phyloP scores from a whole-genome alignment of 2,888 invertebrate species.

The Ferrisia virgata region DNA sequence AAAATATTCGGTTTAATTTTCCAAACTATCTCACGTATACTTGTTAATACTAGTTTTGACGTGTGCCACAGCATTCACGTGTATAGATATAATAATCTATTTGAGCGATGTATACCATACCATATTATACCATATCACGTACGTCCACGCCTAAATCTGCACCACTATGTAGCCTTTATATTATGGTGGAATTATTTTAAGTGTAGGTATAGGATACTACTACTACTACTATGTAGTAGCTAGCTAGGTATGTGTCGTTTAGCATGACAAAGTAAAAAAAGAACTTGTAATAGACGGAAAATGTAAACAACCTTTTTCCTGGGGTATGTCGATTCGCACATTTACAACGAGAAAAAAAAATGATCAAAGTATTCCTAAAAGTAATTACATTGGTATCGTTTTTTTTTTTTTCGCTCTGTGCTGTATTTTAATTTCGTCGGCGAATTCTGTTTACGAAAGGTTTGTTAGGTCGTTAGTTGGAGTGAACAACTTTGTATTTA shows the following conservation, averaged over 20 bases:
- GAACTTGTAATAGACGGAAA: not conserved
- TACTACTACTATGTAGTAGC: no score
- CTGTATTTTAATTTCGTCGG: constrained; percentile 11
- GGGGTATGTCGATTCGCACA: not conserved
- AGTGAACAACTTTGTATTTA: not conserved
- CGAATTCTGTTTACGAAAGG: not conserved
- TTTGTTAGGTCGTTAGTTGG: not conserved
- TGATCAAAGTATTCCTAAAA: constrained; percentile 15
- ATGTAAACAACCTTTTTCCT: constrained; percentile 26
- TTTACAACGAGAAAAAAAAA: constrained; percentile 1
- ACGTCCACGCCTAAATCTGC: not conserved
- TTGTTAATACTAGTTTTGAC: not conserved
- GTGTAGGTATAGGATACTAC: no score
- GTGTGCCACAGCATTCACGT: no score
- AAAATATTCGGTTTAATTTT: constrained; percentile 20
- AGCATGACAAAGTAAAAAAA: not conserved
- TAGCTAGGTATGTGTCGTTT: not conserved
- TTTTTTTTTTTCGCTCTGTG: not conserved
- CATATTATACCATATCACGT: not conserved
- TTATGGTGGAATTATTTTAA: not conserved
- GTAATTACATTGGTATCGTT: not conserved
- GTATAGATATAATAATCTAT: no score
- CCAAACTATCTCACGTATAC: not conserved
- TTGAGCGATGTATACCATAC: not conserved
- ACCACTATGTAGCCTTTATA: not conserved